Evolutionary conservation across 2,113 vertebrate species (phyloP).

Genomic region (Romanogobio albipinnatus): DNA sequence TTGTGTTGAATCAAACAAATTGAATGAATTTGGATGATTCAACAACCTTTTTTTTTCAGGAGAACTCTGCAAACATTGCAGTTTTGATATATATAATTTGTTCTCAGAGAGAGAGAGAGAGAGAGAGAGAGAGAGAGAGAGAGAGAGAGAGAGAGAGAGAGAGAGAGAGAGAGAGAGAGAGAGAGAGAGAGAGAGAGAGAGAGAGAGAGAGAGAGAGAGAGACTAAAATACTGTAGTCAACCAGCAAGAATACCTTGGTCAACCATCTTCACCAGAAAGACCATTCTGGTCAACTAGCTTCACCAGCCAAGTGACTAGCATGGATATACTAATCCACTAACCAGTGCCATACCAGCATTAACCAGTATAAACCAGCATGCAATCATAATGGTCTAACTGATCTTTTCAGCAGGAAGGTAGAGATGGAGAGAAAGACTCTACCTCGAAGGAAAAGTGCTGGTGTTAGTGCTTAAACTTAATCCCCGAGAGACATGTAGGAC

Average conservation of each 20-base stretch:
- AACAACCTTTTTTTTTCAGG: no score
- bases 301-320: neutral
- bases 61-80: neutral
- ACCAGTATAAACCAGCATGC: neutral
- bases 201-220: neutral
- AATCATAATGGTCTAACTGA: neutral
- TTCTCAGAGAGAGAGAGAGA: neutral
- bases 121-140: neutral
- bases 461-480: constrained; percentile 58
- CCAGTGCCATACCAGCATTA: neutral
- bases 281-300: neutral
- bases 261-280: neutral
- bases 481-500: constrained; percentile 55
- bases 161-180: neutral
- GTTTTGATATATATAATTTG: neutral
- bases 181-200: neutral
- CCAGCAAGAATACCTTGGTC: neutral
- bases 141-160: neutral
- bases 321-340: neutral
- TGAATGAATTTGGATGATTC: no score
- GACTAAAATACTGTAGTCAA: neutral
- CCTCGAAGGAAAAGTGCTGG: constrained; percentile 35
- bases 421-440: neutral
- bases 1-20: neutral
- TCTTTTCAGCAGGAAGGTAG: neutral